Percentiles rank a stretch among this genome's conserved stretches.
These are phyloP conservation scores for Galaxea fascicularis DNA, from an alignment of 92 coral and sea anemone species.

Conservation along the genomic window DNA sequence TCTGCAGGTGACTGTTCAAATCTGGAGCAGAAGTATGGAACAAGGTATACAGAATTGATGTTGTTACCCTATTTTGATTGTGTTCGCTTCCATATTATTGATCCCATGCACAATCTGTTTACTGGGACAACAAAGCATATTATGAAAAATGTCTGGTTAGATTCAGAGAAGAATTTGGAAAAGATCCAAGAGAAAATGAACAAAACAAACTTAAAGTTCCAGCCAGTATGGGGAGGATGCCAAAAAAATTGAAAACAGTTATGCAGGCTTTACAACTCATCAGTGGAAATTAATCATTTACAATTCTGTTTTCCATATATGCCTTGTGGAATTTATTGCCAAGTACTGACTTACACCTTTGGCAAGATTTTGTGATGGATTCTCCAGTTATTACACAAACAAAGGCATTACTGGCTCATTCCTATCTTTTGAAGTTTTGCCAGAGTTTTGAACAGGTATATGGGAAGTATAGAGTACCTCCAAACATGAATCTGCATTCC, in stretches of 20 bases:
- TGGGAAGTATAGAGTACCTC: neutral
- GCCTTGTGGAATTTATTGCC: constrained; percentile 15
- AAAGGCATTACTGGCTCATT: constrained; percentile 34
- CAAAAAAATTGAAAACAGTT: constrained; percentile 43
- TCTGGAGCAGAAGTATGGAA: neutral
- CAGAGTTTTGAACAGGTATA: neutral
- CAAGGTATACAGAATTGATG: neutral
- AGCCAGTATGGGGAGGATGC: constrained; percentile 62
- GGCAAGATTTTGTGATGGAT: constrained; percentile 17
- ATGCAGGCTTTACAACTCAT: constrained; percentile 74
- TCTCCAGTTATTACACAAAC: constrained; percentile 52
- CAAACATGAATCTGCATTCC: neutral
- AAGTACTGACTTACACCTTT: constrained; percentile 4
- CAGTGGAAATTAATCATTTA: constrained; percentile 74
- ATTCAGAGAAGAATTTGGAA: constrained; percentile 47
- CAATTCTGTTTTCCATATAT: neutral
- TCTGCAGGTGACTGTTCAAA: constrained; percentile 7
- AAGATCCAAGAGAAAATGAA: constrained; percentile 47
- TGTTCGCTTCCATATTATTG: constrained; percentile 39
- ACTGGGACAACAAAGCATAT: constrained; percentile 64
- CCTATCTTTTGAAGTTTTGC: neutral
- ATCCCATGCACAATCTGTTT: constrained; percentile 1
- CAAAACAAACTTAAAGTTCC: constrained; percentile 57
- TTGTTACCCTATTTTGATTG: constrained; percentile 59
- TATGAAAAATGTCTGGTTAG: constrained; percentile 30